Percentiles rank a stretch among this genome's conserved stretches.
Conservation (phyloP, 2,888 invertebrate genomes). For the Neoascia interrupta region DNA sequence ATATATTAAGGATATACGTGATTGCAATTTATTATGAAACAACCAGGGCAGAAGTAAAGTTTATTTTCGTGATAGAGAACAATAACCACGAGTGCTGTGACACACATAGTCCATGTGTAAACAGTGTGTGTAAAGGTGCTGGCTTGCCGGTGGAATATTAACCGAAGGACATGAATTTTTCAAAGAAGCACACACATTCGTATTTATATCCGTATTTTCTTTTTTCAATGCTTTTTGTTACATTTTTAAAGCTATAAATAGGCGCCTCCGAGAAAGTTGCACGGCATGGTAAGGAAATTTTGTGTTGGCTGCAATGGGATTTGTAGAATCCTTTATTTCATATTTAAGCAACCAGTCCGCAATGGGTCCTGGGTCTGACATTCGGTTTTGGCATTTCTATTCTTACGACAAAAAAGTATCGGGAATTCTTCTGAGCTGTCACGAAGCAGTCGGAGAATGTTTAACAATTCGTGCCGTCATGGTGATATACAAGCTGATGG, state of each 20-base stretch:
- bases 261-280: conserved; percentile 19
- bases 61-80: conserved; percentile 58
- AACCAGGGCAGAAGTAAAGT: conserved; percentile 33
- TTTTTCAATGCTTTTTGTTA: not conserved
- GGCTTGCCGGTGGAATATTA: conserved; percentile 21
- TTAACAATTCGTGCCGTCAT: conserved; percentile 47
- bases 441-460: conserved; percentile 36
- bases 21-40: conserved; percentile 67
- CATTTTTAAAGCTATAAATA: conserved; percentile 27
- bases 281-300: conserved; percentile 26
- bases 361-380: conserved; percentile 39
- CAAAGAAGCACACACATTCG: conserved; percentile 22
- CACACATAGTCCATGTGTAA: conserved; percentile 31
- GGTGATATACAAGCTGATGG: conserved; percentile 22
- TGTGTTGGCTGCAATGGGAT: conserved; percentile 35
- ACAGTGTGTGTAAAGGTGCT: not conserved
- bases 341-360: conserved; percentile 11
- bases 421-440: conserved; percentile 45
- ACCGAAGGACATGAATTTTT: conserved; percentile 49
- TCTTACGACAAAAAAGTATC: not conserved
- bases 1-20: conserved; percentile 66
- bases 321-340: conserved; percentile 33
- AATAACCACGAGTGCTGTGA: conserved; percentile 45
- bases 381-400: conserved; percentile 25
- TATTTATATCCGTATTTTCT: not conserved